Percentiles rank a stretch among this genome's conserved stretches.
These are phyloP conservation scores for Steinernema hermaphroditum DNA, from an alignment of 2,888 invertebrate species.

Conservation along the genomic window DNA sequence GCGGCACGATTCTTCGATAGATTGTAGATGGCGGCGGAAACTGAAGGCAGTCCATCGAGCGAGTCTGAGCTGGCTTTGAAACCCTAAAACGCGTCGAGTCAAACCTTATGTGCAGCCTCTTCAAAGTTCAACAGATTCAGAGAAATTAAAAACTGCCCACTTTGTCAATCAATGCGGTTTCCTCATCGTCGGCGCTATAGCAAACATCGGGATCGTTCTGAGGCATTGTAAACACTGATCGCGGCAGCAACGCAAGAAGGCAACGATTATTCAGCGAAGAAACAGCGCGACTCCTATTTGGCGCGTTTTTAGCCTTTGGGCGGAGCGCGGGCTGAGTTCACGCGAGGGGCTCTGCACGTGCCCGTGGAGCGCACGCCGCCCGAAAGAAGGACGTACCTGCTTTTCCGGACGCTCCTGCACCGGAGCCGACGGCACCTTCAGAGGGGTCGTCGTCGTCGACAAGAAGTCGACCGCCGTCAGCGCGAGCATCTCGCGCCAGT, in stretches of 20 bases:
- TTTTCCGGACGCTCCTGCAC: background rate
- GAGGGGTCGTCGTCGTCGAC: background rate
- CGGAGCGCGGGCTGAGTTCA: slow-evolving; percentile 10
- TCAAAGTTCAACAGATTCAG: background rate
- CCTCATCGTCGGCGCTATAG: slow-evolving; percentile 8
- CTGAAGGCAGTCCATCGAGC: slow-evolving; percentile 5
- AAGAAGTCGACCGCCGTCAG: slow-evolving; percentile 7
- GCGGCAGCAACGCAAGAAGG: slow-evolving; percentile 3
- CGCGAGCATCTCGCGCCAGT: slow-evolving; percentile 34
- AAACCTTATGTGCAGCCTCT: too few relatives aligned
- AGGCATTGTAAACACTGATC: slow-evolving; percentile 5
- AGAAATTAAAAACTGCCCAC: slow-evolving; percentile 3
- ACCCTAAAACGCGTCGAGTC: background rate
- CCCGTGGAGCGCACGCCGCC: background rate
- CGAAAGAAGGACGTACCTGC: slow-evolving; percentile 4
- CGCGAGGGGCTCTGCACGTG: background rate
- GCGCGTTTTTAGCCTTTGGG: slow-evolving; percentile 26
- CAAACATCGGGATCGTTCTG: slow-evolving; percentile 10
- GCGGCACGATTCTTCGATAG: slow-evolving; percentile 14
- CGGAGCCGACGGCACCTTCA: background rate
- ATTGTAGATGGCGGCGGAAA: slow-evolving; percentile 20
- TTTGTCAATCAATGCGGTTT: slow-evolving; percentile 21
- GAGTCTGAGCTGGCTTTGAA: slow-evolving; percentile 3
- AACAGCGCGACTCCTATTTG: slow-evolving; percentile 16
- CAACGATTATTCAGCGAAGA: background rate